A percentile compares a stretch with the other conserved stretches of the same genome.
Conservation (phyloP, 2,888 invertebrate genomes). For the Ectobius pallidus region DNA sequence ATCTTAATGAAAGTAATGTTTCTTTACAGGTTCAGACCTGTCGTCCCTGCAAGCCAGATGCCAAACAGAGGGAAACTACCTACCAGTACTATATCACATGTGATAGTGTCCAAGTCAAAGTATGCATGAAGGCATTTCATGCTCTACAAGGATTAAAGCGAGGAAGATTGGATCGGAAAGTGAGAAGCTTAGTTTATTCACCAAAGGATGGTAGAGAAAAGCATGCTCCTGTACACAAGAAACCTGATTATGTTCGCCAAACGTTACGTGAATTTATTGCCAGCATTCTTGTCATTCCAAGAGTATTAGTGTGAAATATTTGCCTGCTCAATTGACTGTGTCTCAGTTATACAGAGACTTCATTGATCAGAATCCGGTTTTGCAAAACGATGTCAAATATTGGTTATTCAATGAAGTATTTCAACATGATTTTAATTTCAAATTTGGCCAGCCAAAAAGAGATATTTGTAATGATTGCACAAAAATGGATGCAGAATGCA, state of each 20-base stretch:
- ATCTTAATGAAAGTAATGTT: constrained; percentile 9
- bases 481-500: constrained; percentile 16
- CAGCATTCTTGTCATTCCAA: constrained; percentile 2
- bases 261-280: constrained; percentile 13
- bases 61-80: constrained; percentile 11
- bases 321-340: constrained; percentile 20
- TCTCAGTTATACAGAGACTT: constrained; percentile 19
- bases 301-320: constrained; percentile 7
- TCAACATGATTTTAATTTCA: constrained; percentile 22
- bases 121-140: constrained; percentile 18
- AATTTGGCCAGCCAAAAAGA: not conserved
- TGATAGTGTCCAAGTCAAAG: not conserved
- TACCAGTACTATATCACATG: constrained; percentile 16
- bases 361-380: not conserved
- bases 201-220: constrained; percentile 2
- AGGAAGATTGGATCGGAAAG: constrained; percentile 17
- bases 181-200: not conserved
- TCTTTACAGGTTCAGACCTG: constrained; percentile 13
- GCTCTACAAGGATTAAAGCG: constrained; percentile 8
- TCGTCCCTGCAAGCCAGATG: constrained; percentile 15
- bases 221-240: too few relatives aligned
- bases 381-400: constrained; percentile 10
- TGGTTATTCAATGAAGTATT: constrained; percentile 5
- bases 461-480: constrained; percentile 10
- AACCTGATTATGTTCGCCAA: not conserved